Conservation (phyloP, 2,113 vertebrate genomes). For the Dendropsophus ebraccatus region DNA sequence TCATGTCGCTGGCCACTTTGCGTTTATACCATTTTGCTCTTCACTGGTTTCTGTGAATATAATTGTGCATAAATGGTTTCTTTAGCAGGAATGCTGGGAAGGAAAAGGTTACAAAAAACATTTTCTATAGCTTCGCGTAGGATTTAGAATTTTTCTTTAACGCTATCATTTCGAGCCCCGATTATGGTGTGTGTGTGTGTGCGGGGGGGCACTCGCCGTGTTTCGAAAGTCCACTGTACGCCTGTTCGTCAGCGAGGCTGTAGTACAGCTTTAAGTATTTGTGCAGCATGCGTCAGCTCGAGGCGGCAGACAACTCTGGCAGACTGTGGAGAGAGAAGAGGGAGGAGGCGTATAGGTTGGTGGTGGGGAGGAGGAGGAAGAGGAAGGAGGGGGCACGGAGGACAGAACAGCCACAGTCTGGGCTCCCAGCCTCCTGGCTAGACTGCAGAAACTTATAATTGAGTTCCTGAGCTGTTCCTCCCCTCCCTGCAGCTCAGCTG, state of each 20-base stretch:
- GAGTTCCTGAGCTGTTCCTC: slow-evolving; percentile 84
- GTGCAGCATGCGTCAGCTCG: slow-evolving; percentile 88
- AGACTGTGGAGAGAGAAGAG: slow-evolving; percentile 61
- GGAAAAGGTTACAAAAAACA: not conserved
- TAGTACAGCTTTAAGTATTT: slow-evolving; percentile 84
- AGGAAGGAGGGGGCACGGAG: slow-evolving; percentile 65
- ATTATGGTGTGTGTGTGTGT: accelerated
- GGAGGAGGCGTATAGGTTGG: slow-evolving; percentile 62
- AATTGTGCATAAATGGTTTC: not conserved
- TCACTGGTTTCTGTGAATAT: not conserved
- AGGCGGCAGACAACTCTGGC: slow-evolving; percentile 78
- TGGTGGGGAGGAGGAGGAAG: slow-evolving; percentile 69
- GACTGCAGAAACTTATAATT: slow-evolving; percentile 93
- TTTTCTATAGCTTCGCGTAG: not conserved
- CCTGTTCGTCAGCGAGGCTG: slow-evolving; percentile 38
- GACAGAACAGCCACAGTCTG: slow-evolving; percentile 86
- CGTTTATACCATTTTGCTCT: not conserved
- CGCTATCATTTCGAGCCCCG: not conserved
- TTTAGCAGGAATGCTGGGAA: not conserved
- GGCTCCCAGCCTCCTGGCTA: slow-evolving; percentile 90
- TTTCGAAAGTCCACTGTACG: not conserved
- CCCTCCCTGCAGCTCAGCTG: slow-evolving; percentile 80
- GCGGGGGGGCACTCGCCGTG: not conserved
- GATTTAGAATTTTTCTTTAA: not conserved
- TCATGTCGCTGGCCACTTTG: not conserved